These are phyloP conservation scores for Cephalopachus bancanus DNA, from an alignment of 2,797 vertebrate genomes.

Conservation along the genomic window DNA sequence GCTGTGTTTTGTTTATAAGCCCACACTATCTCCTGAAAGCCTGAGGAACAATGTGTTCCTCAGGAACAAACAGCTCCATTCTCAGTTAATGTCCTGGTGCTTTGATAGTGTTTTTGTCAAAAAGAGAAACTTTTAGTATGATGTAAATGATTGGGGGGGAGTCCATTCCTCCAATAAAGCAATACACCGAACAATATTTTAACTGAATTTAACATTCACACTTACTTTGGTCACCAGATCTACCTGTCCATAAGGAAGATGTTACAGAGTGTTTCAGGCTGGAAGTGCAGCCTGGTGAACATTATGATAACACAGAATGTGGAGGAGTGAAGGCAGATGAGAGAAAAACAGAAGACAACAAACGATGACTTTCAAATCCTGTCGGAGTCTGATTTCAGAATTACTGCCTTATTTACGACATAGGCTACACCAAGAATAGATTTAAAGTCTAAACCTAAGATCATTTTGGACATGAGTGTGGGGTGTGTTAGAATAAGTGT, in stretches of 20 bases:
- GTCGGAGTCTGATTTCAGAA: neutral
- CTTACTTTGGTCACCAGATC: neutral
- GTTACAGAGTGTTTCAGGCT: neutral
- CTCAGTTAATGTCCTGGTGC: neutral
- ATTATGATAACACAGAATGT: neutral
- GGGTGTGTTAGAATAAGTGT: neutral
- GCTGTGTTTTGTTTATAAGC: neutral
- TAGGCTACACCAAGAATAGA: neutral
- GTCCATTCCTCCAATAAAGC: neutral
- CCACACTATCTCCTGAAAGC: neutral
- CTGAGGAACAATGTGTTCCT: neutral
- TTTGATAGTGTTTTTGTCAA: slow-evolving; percentile 15
- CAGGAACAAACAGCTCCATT: neutral
- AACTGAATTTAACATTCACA: neutral
- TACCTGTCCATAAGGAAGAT: neutral
- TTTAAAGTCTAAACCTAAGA: slow-evolving; percentile 7
- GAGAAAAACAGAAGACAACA: neutral
- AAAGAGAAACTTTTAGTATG: neutral
- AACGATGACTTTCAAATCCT: neutral
- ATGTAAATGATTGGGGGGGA: neutral
- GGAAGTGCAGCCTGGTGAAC: neutral
- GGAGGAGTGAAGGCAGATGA: neutral
- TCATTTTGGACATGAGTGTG: neutral
- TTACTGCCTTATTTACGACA: neutral
- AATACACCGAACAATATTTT: neutral